These are phyloP conservation scores for Hexactinellida sp. DNA, from an alignment of 37 sponge, comb jelly and placozoan species.

Conservation along the genomic window DNA sequence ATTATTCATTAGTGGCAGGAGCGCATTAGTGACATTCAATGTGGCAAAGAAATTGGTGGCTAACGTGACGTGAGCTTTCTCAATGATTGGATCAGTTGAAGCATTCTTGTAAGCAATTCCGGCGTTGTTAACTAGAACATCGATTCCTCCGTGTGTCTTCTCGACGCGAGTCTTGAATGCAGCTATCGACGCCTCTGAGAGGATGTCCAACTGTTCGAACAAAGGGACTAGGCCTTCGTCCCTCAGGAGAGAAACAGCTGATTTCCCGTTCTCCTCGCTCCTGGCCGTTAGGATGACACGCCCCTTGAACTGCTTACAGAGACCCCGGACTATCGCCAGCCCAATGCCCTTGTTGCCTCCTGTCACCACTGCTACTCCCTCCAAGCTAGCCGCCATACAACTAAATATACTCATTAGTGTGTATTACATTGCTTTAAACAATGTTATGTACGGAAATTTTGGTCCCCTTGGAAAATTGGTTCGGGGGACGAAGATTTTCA, in stretches of 20 bases:
- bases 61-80: conserved; percentile 54
- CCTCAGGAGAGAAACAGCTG: not conserved
- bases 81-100: conserved; percentile 56
- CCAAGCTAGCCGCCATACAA: too few relatives aligned
- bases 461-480: too few relatives aligned
- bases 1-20: conserved; percentile 50
- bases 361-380: too few relatives aligned
- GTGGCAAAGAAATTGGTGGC: conserved; percentile 63
- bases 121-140: too few relatives aligned
- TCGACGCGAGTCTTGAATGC: not conserved
- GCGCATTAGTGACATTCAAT: conserved; percentile 38
- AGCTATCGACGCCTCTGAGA: conserved; percentile 10
- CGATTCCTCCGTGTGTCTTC: conserved; percentile 63
- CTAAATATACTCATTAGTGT: conserved; percentile 16
- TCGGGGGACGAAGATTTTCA: too few relatives aligned
- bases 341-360: too few relatives aligned
- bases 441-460: too few relatives aligned
- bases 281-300: conserved; percentile 31
- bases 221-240: conserved; percentile 20
- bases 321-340: conserved; percentile 26
- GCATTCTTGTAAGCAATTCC: conserved; percentile 43
- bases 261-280: conserved; percentile 10
- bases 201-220: conserved; percentile 33
- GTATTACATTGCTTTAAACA: too few relatives aligned
- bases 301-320: conserved; percentile 27